Evolutionary conservation across 2,113 vertebrate species (phyloP).

Genomic region (Sceloporus tristichus): DNA sequence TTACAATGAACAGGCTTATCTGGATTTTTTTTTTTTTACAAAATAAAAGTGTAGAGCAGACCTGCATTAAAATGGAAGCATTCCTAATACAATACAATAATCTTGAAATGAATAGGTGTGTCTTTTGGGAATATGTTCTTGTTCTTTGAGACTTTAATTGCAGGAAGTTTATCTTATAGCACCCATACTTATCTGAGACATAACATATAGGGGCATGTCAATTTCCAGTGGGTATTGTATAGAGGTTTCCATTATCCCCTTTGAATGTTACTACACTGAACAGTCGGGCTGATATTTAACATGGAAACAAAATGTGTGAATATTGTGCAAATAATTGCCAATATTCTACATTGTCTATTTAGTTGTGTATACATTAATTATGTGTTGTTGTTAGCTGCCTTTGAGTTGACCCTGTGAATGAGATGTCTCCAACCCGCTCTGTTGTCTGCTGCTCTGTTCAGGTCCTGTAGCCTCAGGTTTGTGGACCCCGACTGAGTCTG

Average conservation of each 20-base stretch:
- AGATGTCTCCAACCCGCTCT: too few species aligned
- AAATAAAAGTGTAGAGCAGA: not conserved
- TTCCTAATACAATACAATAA: not conserved
- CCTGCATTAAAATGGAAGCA: not conserved
- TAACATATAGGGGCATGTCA: not conserved
- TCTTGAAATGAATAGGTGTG: not conserved
- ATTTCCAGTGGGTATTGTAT: not conserved
- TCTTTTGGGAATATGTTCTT: not conserved
- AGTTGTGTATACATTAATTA: too few species aligned
- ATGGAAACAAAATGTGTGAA: not conserved
- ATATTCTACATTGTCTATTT: too few species aligned
- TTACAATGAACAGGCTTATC: not conserved
- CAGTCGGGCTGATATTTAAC: not conserved
- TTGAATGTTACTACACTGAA: not conserved
- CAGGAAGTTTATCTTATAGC: slow-evolving; percentile 23
- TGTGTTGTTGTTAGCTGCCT: too few species aligned
- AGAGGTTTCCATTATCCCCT: not conserved
- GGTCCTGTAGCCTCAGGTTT: too few species aligned
- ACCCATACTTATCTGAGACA: not conserved
- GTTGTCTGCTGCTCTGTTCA: too few species aligned
- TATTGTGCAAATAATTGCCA: not conserved
- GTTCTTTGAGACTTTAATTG: not conserved
- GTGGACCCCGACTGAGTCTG: too few species aligned
- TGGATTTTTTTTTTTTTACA: not conserved
- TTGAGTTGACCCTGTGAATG: too few species aligned